Evolutionary conservation across 2,888 invertebrate genomes (phyloP), one percentile per base, ranked within the genome.

Genomic region (Willowsia nigromaculata): DNA sequence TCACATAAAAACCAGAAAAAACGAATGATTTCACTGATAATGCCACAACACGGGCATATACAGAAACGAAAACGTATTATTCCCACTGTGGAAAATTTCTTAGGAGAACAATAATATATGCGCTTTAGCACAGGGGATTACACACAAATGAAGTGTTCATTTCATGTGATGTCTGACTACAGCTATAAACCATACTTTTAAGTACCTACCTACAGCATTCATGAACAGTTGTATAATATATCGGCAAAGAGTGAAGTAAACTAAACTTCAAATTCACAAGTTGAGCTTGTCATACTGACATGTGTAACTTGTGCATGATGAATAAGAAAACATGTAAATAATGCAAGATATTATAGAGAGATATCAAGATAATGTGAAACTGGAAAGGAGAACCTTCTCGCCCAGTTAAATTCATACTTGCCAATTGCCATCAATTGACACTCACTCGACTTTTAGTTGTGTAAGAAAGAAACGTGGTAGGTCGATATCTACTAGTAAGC

Each of bases 1-100:
- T 53, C 82, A 82, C 74, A 78, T 76, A 65, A 85, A 56, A 81
- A 71, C 85, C 65, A 81, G 87, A 86, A 80, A n/a, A 85, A 71
- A 59, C 18, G 59, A 85, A 87, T 87, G 56, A 87, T 87, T 80
- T 87, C 56, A 33, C 53, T 25, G 50, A 53, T 27, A 56, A 22
- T n/a, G 18, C 33, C 11, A 37, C 18, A 76, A 0, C 43, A 43
- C 11, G 13, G 5, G 27, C 43, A 74, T 62, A 62, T 11, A 27
- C 6, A 11, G 27, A 30, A 3, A 62, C 27, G 25, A 22, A 56
- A 50, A n/a, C 1, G 1, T 50, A n/a, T 50, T 50, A 7, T 1
- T 71, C 1, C 43, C 68, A 40, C n/a, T 74, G 11, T n/a, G 18
- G 27, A 27, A 27, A 47, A 74, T 43, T 74, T 74, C 74, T 74